Evolutionary conservation across 2,888 invertebrate genomes (phyloP), one percentile per base, ranked within the genome.

Genomic region (Smittia sp.): DNA sequence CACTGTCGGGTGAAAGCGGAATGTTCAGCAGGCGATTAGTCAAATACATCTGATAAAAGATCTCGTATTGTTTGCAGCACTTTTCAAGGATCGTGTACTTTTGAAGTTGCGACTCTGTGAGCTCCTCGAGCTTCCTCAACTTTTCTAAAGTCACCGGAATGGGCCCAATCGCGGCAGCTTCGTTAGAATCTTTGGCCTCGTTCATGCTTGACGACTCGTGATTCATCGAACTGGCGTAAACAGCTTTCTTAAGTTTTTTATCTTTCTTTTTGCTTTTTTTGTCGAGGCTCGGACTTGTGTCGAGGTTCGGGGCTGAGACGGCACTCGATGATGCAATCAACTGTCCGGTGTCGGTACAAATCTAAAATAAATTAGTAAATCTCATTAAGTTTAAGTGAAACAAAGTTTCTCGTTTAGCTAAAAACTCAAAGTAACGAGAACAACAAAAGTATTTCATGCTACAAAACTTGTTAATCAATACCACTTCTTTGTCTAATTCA

Each of bases 61-160:
- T 80, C 78, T 87, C 85, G 75, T 87, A 87, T 75, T 86, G 85
- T 65, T 85, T 81, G 38, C 87, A 81, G 77, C 87, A 87, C 77
- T 86, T 86, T 77, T 86, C 86, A 27, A 87, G 76, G 78, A 86
- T 85, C 4, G 85, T 82, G 74, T 83, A 84, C 46, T 80, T 81
- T 58, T 80, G 77, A 11, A 75, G 62, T 18, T 75, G 70, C 1
- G 75, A 69, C 54, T 74, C 74, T 15, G 41, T 52, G 0, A 73
- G 18, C 15, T 68, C 41, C 62, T 32, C 39, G 15, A 39, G 11
- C 20, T 27, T 6, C 4, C 1, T 11, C 20, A 11, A 18, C 18
- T 1, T 7, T 22, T 62, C 39, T 9, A 4, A 2, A 6, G n/a
- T 39, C 72, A 15, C 6, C 66, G 73, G 58, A n/a, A 66, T n/a